Conservation (phyloP, 1,140 invertebrate genomes). For the Anagrus nilaparvatae region DNA sequence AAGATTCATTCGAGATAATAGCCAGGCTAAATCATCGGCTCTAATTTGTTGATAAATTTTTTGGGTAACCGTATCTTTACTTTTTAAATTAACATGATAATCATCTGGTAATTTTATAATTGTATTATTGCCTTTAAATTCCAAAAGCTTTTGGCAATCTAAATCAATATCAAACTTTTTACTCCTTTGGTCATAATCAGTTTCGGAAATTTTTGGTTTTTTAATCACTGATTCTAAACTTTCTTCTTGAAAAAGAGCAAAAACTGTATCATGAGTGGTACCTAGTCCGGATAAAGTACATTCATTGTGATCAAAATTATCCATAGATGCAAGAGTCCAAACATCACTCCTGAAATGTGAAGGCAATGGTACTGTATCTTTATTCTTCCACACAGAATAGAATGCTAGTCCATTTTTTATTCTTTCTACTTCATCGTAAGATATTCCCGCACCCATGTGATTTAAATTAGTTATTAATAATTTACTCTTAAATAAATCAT, state of each 20-base stretch:
- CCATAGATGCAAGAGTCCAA: constrained; percentile 15
- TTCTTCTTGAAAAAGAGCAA: constrained; percentile 11
- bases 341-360: constrained; percentile 13
- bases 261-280: constrained; percentile 14
- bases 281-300: constrained; percentile 11
- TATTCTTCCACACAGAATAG: constrained; percentile 1
- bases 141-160: constrained; percentile 2
- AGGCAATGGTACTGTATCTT: constrained; percentile 10
- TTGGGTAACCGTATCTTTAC: neutral
- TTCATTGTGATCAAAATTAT: constrained; percentile 19
- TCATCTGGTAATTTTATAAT: neutral
- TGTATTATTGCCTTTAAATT: neutral
- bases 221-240: neutral
- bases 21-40: constrained; percentile 4
- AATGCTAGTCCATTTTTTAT: constrained; percentile 7
- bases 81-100: neutral
- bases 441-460: constrained; percentile 10
- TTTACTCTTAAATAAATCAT: constrained; percentile 6
- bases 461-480: constrained; percentile 10
- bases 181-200: neutral
- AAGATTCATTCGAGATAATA: constrained; percentile 7
- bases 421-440: constrained; percentile 15
- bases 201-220: constrained; percentile 7
- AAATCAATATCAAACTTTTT: neutral
- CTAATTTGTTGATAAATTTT: neutral